Evolutionary conservation across 2,888 invertebrate species (phyloP), one percentile per base, ranked within the genome.

Genomic region (Nomada flava): DNA sequence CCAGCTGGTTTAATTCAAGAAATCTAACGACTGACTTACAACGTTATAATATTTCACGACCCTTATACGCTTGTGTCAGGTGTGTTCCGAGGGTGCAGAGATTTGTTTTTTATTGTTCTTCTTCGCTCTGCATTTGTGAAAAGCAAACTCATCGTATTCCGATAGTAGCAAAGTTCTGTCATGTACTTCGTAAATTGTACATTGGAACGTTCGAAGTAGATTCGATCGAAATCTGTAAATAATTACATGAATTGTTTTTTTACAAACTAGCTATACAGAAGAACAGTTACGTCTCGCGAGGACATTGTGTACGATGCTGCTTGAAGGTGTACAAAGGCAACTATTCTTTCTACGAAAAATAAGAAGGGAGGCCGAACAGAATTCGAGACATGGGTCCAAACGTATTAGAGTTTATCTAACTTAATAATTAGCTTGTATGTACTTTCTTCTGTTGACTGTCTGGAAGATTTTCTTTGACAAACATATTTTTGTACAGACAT

Each of bases 361-460:
- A 67, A 13, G 55, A 29, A 53, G 60, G 23, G 57, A 70, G 53
- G 53, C 15, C 23, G 15, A 67, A 62, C 57, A 63, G 53, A 65
- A 71, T 77, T 76, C 71, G 59, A 79, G 75, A 89, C 83, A 81
- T 87, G 91, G 91, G 91, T 91, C 90, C 91, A 91, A 90, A 78
- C 82, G 72, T 78, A 82, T 77, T 79, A 86, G 67, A 81, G 53
- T 82, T 81, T 69, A 75, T 77, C 60, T 80, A 83, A 81, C 74
- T 82, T 88, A 83, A 74, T 65, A 64, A 81, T 85, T 79, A 82
- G 85, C 69, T 69, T 63, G 67, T 84, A 88, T 81, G 83, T 73
- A 64, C 44, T n/a, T 18, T 47, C 26, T 65, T 47, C 7, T 42
- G 36, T 79, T 75, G 68, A 36, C 81, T 75, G 80, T 84, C 82